phyloP scores from a whole-genome alignment of 64 coral and sea anemone species.

The Stylophora pistillata region DNA sequence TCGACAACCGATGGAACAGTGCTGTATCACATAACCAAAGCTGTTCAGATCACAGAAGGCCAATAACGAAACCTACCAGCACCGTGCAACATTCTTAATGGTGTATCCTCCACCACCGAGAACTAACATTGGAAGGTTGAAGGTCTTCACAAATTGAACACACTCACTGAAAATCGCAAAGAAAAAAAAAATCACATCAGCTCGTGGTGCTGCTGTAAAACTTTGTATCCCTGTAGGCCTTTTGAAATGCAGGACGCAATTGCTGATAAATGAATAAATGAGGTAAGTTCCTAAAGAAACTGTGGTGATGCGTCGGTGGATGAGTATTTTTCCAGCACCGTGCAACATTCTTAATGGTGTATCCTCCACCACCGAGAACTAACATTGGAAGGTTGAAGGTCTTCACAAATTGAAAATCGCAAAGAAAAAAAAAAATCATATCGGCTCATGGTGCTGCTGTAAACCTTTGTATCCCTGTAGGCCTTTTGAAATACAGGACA shows the following conservation, averaged over 20 bases:
- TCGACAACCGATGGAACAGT: not conserved
- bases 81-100: conserved; percentile 94
- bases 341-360: conserved; percentile 96
- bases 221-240: not conserved
- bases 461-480: not conserved
- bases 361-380: conserved; percentile 95
- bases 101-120: conserved; percentile 98
- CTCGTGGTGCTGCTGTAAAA: not conserved
- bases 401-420: conserved; percentile 71
- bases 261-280: no score
- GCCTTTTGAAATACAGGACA: no score
- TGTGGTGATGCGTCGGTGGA: no score
- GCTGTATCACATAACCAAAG: no score
- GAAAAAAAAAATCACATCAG: not conserved
- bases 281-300: no score
- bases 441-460: not conserved
- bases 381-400: conserved; percentile 92
- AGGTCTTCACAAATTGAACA: conserved; percentile 88
- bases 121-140: conserved; percentile 91
- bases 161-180: conserved; percentile 61
- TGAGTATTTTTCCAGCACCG: conserved; percentile 71
- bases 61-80: conserved; percentile 59
- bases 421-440: not conserved
- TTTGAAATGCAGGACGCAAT: no score
- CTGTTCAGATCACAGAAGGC: not conserved